Evolutionary conservation across 2,113 vertebrate species (phyloP), one percentile per base, ranked within the genome.

Genomic region (Bolborhynchus lineola): DNA sequence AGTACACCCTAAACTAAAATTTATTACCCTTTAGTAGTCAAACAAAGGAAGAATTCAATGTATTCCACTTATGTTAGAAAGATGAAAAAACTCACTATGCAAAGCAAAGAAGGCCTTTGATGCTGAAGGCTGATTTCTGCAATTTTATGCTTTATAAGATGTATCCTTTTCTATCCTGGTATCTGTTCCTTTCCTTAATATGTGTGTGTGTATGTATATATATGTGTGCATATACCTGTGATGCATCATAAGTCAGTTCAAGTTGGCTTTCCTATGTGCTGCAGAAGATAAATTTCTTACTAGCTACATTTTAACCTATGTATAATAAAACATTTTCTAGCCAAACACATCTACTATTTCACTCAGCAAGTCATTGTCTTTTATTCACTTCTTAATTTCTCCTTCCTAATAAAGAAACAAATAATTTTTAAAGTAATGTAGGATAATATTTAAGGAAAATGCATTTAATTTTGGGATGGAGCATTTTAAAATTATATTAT

Each of bases 1-100:
- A 79, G 7, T 24, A 16, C 9, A 64, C 6, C 5, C 16, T 28
- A 17, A 83, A 83, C 13, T 50, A 59, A 59, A 59, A 35, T 19
- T 9, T 86, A 26, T 70, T 70, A 39, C 13, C 72, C 14, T 74
- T 53, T 44, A 68, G 20, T 7, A 42, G 10, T 24, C 16, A 63
- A 11, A 8, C 16, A 63, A 53, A 53, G 6, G 10, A 91, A 74
- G 18, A 33, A 16, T 59, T 70, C 6, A 20, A 13, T 44, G 3
- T 41, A 8, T 49, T 89, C 62, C 24, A 57, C 12, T 15, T 74
- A 10, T 1, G 1, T 19, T 14, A 39, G 37, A 68, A 33, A 15
- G 60, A 55, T 19, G 2, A 95, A n/a, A 5, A 17, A 8, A 1
- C 1, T 49, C 17, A 16, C 16, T 35, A 3, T 13, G 7, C 1